A percentile compares a stretch with the other conserved stretches of the same genome.
Evolutionary conservation across 2,888 invertebrate species (phyloP).

Genomic region (Tryphoninae sp.): DNA sequence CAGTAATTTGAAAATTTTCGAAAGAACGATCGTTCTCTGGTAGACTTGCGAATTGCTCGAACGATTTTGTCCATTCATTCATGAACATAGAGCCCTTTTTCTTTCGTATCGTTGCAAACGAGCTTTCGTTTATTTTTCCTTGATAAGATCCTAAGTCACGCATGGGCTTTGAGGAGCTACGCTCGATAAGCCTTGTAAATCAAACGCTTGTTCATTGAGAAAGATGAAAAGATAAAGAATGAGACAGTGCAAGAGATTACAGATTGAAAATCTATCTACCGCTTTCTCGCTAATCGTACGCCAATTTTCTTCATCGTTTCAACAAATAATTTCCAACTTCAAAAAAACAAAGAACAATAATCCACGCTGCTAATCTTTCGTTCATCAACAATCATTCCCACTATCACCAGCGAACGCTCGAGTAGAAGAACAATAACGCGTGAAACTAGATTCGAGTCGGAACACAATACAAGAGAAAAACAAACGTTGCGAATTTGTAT

Average conservation of each 20-base stretch:
- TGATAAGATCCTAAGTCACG: not conserved
- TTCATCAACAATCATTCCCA: no score
- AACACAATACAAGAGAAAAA: conserved; percentile 1
- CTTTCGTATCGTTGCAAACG: not conserved
- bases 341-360: not conserved
- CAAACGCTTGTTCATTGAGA: not conserved
- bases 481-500: conserved; percentile 49
- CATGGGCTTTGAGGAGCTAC: conserved; percentile 14
- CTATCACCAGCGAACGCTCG: not conserved
- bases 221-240: not conserved
- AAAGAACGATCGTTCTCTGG: conserved; percentile 18
- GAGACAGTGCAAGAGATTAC: not conserved
- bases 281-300: no score
- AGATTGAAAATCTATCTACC: no score
- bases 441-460: no score
- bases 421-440: conserved; percentile 12
- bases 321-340: no score
- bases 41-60: conserved; percentile 1
- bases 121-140: conserved; percentile 4
- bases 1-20: conserved; percentile 33
- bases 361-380: no score
- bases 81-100: not conserved
- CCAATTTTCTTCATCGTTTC: no score
- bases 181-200: conserved; percentile 30
- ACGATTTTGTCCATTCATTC: not conserved